Percentiles rank a stretch among this genome's conserved stretches.
Conservation (phyloP, 2,797 vertebrate genomes). For the Epinephelus coioides region DNA sequence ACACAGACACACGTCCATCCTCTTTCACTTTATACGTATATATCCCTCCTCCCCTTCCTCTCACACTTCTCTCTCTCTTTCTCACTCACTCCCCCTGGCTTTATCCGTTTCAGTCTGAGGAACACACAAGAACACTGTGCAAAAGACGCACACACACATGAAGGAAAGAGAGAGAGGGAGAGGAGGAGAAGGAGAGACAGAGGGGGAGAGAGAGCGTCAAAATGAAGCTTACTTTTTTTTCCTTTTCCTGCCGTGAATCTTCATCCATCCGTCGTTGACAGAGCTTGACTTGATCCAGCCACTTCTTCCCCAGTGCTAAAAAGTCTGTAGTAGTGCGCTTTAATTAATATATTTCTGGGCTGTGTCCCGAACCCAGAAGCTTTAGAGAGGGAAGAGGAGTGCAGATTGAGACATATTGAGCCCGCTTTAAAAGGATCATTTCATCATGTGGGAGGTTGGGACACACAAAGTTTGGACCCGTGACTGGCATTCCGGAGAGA, state of each 20-base stretch:
- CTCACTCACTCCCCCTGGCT: constrained; percentile 73
- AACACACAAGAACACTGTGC: constrained; percentile 80
- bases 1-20: constrained; percentile 69
- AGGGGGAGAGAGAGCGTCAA: constrained; percentile 56
- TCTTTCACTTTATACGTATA: constrained; percentile 79
- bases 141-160: constrained; percentile 43
- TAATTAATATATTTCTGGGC: constrained; percentile 87
- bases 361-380: constrained; percentile 90
- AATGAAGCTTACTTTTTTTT: constrained; percentile 82
- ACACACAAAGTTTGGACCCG: constrained; percentile 99
- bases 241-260: constrained; percentile 79
- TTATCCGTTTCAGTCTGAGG: constrained; percentile 76
- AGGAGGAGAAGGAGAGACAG: constrained; percentile 26
- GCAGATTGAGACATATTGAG: constrained; percentile 99
- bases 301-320: constrained; percentile 84
- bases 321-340: constrained; percentile 83
- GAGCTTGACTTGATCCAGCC: constrained; percentile 86
- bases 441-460: constrained; percentile 98
- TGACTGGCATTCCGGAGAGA: constrained; percentile 99
- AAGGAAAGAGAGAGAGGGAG: constrained; percentile 26
- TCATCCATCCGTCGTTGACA: constrained; percentile 84
- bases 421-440: constrained; percentile 99
- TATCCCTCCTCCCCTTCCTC: constrained; percentile 76
- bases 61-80: constrained; percentile 68
- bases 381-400: constrained; percentile 92